Evolutionary conservation across 1,140 invertebrate genomes (phyloP), one percentile per base, ranked within the genome.

Genomic region (Danaus melanippus): DNA sequence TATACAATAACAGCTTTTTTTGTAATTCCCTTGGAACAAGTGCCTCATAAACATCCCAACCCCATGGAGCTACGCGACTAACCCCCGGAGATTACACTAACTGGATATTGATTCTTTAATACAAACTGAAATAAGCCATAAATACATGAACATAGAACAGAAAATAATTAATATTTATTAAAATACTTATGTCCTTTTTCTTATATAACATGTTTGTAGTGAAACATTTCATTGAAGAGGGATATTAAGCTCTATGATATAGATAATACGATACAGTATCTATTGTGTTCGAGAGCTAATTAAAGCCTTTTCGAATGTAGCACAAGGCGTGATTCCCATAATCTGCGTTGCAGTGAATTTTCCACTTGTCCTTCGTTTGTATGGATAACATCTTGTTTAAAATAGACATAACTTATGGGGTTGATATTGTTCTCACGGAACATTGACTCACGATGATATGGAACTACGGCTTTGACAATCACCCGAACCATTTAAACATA

Each of bases 301-400:
- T n/a, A 69, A 50, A 54, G 58, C 12, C 42, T 17, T 72, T 78
- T 58, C 60, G 41, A 41, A 63, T 51, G 56, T 47, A 39, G 41
- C 9, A 58, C 51, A 42, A 73, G 71, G 78, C 79, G 78, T 83
- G 79, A 84, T 81, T 84, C 78, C 69, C 74, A 83, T 83, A 79
- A 81, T 84, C 78, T 78, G 70, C 75, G 70, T 65, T 70, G 67
- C 67, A 83, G 66, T 65, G 74, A 80, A 80, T 84, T 84, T 72
- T 74, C 74, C 81, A 80, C 81, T 84, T 81, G 81, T 80, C 79
- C 75, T 76, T 50, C 58, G 52, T 60, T 64, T 71, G 56, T 69
- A 75, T 74, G 69, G 65, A 63, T 70, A 74, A 76, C 76, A 82
- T 79, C 79, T 84, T 84, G 81, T 82, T 84, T 58, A 53, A 62